phyloP scores from a whole-genome alignment of 2,113 vertebrate species.

The Cygnus buccinator region DNA sequence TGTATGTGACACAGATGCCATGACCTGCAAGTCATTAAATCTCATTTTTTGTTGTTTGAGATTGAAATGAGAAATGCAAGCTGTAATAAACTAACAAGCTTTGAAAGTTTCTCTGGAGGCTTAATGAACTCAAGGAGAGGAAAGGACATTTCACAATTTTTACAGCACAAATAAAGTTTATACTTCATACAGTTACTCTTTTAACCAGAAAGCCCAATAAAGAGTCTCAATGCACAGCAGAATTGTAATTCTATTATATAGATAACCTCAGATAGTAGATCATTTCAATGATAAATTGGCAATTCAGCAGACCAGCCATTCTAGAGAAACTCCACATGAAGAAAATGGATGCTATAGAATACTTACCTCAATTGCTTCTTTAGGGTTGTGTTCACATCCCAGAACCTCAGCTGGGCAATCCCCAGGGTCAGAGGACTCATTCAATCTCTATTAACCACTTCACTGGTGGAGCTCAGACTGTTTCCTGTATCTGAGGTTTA shows the following conservation, averaged over 20 bases:
- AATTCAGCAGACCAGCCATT: background rate
- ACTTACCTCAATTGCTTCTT: background rate
- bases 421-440: background rate
- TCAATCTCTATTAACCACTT: background rate
- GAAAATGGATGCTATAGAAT: background rate
- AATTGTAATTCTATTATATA: background rate
- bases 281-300: background rate
- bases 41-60: slow-evolving; percentile 48
- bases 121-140: slow-evolving; percentile 67
- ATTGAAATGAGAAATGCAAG: slow-evolving; percentile 40
- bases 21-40: slow-evolving; percentile 52
- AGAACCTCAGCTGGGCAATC: background rate
- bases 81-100: slow-evolving; percentile 59
- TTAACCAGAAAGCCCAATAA: slow-evolving; percentile 10
- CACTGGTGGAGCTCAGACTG: background rate
- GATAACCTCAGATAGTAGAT: background rate
- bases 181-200: slow-evolving; percentile 44
- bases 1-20: background rate
- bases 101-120: slow-evolving; percentile 44
- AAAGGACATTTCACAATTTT: slow-evolving; percentile 57
- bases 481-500: accelerated
- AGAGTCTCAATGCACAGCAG: background rate
- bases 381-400: background rate
- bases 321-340: background rate
- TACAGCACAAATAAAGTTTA: slow-evolving; percentile 56